A percentile compares a stretch with the other conserved stretches of the same genome.
These are phyloP conservation scores for Cyanoderma ruficeps DNA, from an alignment of 2,113 vertebrate genomes.

Conservation along the genomic window DNA sequence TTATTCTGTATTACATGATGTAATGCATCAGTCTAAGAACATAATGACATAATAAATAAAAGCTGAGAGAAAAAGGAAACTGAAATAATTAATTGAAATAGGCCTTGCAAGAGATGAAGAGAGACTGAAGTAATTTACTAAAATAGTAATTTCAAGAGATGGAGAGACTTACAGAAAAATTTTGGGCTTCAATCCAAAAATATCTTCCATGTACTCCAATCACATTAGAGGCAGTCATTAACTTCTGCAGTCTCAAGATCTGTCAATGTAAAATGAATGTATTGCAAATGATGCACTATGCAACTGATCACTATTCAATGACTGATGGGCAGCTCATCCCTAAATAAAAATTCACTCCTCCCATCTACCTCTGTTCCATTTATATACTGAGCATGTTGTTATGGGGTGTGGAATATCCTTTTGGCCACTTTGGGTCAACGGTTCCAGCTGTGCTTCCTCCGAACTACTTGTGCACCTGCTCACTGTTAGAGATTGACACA, in stretches of 20 bases:
- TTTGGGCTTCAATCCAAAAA: not conserved
- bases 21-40: not conserved
- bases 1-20: not conserved
- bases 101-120: not conserved
- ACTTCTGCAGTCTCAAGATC: not conserved
- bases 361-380: not conserved
- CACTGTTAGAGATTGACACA: not conserved
- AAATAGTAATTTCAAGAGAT: not conserved
- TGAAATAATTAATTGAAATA: not conserved
- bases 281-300: not conserved
- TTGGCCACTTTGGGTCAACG: not conserved
- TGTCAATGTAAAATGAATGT: not conserved
- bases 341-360: accelerated
- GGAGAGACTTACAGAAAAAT: not conserved
- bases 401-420: not conserved
- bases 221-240: not conserved
- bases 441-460: not conserved
- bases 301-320: not conserved
- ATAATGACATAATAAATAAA: not conserved
- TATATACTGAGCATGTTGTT: not conserved
- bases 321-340: not conserved
- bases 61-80: not conserved
- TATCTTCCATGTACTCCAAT: not conserved
- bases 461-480: not conserved
- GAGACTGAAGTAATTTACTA: not conserved